Base-by-base conservation (phyloP, 2,797 vertebrate genomes). In the Sibirionetta formosa region DNA sequence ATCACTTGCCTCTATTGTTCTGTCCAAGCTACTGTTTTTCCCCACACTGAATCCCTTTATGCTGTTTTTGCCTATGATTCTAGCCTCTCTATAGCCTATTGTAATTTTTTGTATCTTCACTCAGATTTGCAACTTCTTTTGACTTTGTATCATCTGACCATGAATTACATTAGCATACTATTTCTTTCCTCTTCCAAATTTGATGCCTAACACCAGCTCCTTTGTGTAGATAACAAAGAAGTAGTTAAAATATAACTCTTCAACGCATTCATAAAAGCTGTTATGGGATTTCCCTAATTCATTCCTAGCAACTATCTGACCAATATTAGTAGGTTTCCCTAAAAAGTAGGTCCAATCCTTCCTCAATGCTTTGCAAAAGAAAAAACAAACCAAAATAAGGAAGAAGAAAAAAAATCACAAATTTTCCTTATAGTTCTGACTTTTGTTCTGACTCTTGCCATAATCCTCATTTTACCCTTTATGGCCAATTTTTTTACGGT, bases 1-100 rank as follows among this genome's bases (percentile, higher is more conserved):
- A 97, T 95, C 94, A 89, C 88, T 96, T 96, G 90, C 60, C 93
- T 88, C 93, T 89, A 94, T 97, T 97, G 96, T 97, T 97, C 88
- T 86, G 66, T 73, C 64, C 64, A 70, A 96, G 95, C 93, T 86
- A 90, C 86, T 93, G 46, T 80, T 94, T 94, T 82, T 71, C 81
- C 84, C 81, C 57, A 90, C 91, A 93, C 86, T 90, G 94, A 94
- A 94, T 95, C 92, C 50, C 86, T 94, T 96, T 78, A 77, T 96
- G 94, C 53, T 82, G 69, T 85, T 92, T 92, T 90, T 87, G 88
- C 78, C 4, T 1, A 83, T 65, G 81, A 82, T 85, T 95, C 92
- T 69, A 85, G 53, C n/a, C 44, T 94, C 66, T 96, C 92, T 93
- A 33, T 88, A 65, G 90, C 44, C 92, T 82, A 93, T 95, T 97